phyloP scores from a whole-genome alignment of 2,113 vertebrate genomes.

The Mirza zaza region DNA sequence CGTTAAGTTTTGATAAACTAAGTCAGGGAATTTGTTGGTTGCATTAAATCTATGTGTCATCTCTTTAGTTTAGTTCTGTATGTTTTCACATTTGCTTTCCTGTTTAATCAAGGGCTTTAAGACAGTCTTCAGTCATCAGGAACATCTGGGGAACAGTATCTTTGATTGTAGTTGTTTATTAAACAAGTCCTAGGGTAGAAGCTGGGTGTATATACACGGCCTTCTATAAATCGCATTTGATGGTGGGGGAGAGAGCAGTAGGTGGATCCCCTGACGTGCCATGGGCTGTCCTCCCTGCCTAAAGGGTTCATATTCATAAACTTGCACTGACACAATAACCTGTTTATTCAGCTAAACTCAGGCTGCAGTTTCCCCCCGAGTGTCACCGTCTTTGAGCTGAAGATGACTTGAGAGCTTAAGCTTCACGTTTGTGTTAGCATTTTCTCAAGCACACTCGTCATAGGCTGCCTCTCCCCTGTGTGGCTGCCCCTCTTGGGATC shows the following conservation, averaged over 20 bases:
- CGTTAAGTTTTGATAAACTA: constrained; percentile 23
- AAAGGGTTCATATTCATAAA: neutral
- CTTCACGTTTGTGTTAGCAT: neutral
- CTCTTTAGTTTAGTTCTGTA: constrained; percentile 9
- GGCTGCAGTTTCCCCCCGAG: neutral
- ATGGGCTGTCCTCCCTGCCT: neutral
- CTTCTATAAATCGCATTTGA: neutral
- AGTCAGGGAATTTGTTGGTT: constrained; percentile 24
- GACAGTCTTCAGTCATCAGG: neutral
- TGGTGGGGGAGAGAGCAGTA: neutral
- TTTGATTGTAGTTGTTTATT: constrained; percentile 69
- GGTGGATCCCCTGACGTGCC: neutral
- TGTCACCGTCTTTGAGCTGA: neutral
- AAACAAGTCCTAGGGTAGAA: constrained; percentile 63
- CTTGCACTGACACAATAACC: no score
- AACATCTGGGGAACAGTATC: constrained; percentile 65
- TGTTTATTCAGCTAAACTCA: neutral
- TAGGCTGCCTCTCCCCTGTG: no score
- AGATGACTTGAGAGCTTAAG: neutral
- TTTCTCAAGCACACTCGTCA: rapidly evolving
- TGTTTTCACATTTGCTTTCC: constrained; percentile 60
- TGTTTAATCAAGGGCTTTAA: constrained; percentile 66
- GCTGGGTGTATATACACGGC: neutral
- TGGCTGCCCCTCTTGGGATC: neutral
- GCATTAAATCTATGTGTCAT: constrained; percentile 15